Evolutionary conservation across 2,888 invertebrate species (phyloP).

Genomic region (Agrochola lychnidis): DNA sequence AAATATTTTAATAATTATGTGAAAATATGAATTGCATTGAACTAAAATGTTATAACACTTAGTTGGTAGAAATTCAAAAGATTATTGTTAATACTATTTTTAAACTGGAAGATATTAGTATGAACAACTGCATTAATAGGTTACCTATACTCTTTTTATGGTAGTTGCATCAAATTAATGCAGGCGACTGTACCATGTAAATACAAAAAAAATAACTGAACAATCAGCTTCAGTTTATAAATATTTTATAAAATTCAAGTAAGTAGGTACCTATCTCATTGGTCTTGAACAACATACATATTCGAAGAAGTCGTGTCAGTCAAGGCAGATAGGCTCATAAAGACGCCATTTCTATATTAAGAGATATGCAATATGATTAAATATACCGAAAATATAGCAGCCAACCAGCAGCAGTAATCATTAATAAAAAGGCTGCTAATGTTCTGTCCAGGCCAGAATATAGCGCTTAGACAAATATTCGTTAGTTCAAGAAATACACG

Average conservation of each 20-base stretch:
- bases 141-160: not conserved
- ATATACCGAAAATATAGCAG: conserved; percentile 22
- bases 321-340: conserved; percentile 27
- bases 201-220: not conserved
- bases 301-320: conserved; percentile 36
- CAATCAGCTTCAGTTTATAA: not conserved
- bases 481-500: conserved; percentile 13
- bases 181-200: conserved; percentile 10
- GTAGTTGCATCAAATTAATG: not conserved
- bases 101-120: conserved; percentile 4
- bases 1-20: not conserved
- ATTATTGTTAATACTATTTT: not conserved
- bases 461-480: conserved; percentile 22
- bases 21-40: not conserved
- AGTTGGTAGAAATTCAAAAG: not conserved
- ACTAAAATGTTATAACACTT: conserved; percentile 8
- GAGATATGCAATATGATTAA: conserved; percentile 32
- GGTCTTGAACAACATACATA: conserved; percentile 41
- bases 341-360: conserved; percentile 13
- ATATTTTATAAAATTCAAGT: not conserved
- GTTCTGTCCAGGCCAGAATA: conserved; percentile 12
- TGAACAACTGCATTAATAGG: conserved; percentile 11
- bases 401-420: not conserved
- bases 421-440: conserved; percentile 11
- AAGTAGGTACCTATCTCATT: conserved; percentile 5